Evolutionary conservation across 2,113 vertebrate species (phyloP), one percentile per base, ranked within the genome.

Genomic region (Telmatochromis sp.): DNA sequence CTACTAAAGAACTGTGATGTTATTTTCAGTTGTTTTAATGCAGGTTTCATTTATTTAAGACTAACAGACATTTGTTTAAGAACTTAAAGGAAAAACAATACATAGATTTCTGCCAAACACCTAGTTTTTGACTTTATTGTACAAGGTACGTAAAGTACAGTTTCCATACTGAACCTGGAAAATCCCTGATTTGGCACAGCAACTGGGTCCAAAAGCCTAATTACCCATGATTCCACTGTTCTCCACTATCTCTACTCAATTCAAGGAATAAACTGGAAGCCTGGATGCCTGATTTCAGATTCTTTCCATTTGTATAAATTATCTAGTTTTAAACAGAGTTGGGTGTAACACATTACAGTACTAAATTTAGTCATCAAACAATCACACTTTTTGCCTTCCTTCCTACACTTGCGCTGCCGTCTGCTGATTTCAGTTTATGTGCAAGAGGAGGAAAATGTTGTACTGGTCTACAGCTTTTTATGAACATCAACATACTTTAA

Each of bases 311-410:
- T 60, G 58, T 33, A 63, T 63, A 33, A 19, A 63, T 63, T 19
- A 33, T n/a, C 9, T 65, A 35, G 31, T 35, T 65, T 35, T 65
- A 65, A 65, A 65, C 9, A 65, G 58, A 63, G 31, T 65, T 65
- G 60, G 17, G 31, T 65, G 10, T 65, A 65, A 35, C 3, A 35
- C 2, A 0, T 65, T n/a, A n/a, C 60, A 0, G 60, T 2, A 65
- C 60, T 3, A 65, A n/a, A 65, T 35, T 2, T 35, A 65, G 10
- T 68, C 6, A 21, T 68, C 60, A 68, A 21, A 37, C 4, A 0
- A 65, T 65, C 60, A n/a, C 17, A n/a, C 17, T 12, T 65, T 65
- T 65, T 65, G 17, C 31, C 10, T 65, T 65, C 4, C 31, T 65
- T 1, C 23, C 4, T n/a, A 35, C 31, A 65, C 60, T 37, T 65